These are phyloP conservation scores for Cavia porcellus DNA, from an alignment of 2,113 vertebrate species.

Conservation along the genomic window DNA sequence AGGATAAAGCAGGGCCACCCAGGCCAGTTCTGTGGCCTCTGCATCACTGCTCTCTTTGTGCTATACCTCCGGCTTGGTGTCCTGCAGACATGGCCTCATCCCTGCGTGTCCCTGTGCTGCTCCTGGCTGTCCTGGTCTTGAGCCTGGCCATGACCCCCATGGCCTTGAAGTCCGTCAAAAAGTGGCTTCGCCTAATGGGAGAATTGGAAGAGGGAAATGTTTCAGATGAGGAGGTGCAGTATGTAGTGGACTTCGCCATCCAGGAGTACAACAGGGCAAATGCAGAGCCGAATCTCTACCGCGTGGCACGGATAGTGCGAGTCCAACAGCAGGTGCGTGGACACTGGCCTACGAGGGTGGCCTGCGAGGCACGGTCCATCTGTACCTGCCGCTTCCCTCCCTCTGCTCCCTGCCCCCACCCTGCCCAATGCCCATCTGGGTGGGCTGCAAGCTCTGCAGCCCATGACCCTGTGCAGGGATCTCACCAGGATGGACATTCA, in stretches of 20 bases:
- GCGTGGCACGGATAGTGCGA: constrained; percentile 78
- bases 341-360: not conserved
- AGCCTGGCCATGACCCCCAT: not conserved
- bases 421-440: not conserved
- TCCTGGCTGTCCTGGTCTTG: constrained; percentile 6
- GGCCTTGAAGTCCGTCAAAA: not conserved
- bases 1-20: not conserved
- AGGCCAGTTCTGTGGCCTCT: not conserved
- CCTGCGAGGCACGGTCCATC: not conserved
- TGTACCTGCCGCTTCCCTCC: not conserved
- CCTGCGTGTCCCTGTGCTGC: fast-evolving
- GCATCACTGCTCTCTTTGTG: not conserved
- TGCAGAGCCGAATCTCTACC: constrained; percentile 86
- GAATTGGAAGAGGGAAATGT: fast-evolving
- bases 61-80: not conserved
- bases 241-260: constrained; percentile 88
- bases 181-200: constrained; percentile 62
- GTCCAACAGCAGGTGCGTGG: constrained; percentile 89
- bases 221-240: constrained; percentile 20
- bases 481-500: too few relatives aligned
- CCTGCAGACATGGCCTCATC: not conserved
- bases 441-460: not conserved
- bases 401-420: not conserved
- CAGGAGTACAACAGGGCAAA: constrained; percentile 89
- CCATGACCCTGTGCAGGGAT: too few relatives aligned